Evolutionary conservation across 92 coral and sea anemone species (phyloP).

Genomic region (Nematostella vectensis): DNA sequence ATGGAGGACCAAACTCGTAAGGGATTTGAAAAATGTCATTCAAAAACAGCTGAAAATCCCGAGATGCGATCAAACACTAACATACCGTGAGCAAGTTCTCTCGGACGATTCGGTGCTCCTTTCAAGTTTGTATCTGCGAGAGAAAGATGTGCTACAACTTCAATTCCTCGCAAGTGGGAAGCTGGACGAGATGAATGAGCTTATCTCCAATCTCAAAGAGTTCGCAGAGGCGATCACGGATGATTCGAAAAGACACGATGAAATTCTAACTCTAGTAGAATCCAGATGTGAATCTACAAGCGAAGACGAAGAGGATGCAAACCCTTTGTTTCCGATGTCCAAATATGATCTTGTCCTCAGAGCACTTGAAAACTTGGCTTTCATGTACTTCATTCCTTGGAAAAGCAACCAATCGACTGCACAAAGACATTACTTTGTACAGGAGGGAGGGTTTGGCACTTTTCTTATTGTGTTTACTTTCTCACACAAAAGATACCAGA

Average conservation of each 20-base stretch:
- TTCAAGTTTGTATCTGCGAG: conserved; percentile 49
- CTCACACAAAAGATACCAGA: conserved; percentile 32
- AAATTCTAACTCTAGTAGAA: not conserved
- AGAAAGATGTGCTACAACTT: conserved; percentile 42
- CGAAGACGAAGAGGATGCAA: conserved; percentile 4
- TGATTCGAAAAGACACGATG: not conserved
- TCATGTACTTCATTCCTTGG: conserved; percentile 71
- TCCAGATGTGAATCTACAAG: not conserved
- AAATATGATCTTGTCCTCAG: conserved; percentile 39
- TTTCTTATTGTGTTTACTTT: conserved; percentile 54
- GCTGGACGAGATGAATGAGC: conserved; percentile 25
- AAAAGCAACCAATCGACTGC: conserved; percentile 52
- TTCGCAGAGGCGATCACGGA: conserved; percentile 19
- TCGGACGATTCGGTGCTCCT: conserved; percentile 33
- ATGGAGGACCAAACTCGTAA: conserved; percentile 35
- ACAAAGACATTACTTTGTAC: conserved; percentile 78
- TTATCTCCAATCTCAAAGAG: conserved; percentile 18
- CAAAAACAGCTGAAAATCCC: conserved; percentile 45
- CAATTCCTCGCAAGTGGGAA: conserved; percentile 27
- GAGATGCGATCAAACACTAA: conserved; percentile 48
- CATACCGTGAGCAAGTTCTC: conserved; percentile 26
- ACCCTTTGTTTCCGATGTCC: conserved; percentile 5
- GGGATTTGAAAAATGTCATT: conserved; percentile 40
- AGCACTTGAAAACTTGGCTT: conserved; percentile 53
- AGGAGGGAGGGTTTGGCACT: conserved; percentile 70